A percentile compares a stretch with the other conserved stretches of the same genome.
Conservation (phyloP, 2,113 vertebrate species). For the Anser cygnoides region DNA sequence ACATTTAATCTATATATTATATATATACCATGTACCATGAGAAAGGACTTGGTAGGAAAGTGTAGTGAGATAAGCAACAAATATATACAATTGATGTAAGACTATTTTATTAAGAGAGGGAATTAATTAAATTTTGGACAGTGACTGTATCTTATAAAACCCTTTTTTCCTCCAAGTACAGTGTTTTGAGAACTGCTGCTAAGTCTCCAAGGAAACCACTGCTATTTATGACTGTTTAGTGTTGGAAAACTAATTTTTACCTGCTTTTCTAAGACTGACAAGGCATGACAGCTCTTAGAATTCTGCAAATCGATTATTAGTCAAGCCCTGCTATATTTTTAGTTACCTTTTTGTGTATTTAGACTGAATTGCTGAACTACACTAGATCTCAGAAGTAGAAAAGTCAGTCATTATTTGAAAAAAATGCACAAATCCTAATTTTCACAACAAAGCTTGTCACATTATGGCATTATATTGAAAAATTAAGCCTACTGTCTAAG, state of each 20-base stretch:
- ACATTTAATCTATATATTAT: background rate
- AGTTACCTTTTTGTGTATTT: slow-evolving; percentile 67
- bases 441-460: slow-evolving; percentile 58
- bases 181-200: slow-evolving; percentile 51
- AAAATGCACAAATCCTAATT: slow-evolving; percentile 60
- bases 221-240: slow-evolving; percentile 75
- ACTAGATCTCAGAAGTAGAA: slow-evolving; percentile 37
- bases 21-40: background rate
- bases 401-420: slow-evolving; percentile 59
- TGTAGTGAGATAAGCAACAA: background rate
- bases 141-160: slow-evolving; percentile 18
- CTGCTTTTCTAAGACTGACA: slow-evolving; percentile 75
- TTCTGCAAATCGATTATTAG: slow-evolving; percentile 76
- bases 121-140: slow-evolving; percentile 38
- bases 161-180: background rate
- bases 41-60: background rate
- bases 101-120: background rate
- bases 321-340: slow-evolving; percentile 74
- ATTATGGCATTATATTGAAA: slow-evolving; percentile 58
- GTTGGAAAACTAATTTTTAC: slow-evolving; percentile 78
- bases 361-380: slow-evolving; percentile 66
- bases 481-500: slow-evolving; percentile 43
- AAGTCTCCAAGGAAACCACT: slow-evolving; percentile 78
- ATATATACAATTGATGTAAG: background rate
- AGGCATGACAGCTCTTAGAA: slow-evolving; percentile 76